Evolutionary conservation across 2,888 invertebrate genomes (phyloP).

Genomic region (Pterobdella sp.): DNA sequence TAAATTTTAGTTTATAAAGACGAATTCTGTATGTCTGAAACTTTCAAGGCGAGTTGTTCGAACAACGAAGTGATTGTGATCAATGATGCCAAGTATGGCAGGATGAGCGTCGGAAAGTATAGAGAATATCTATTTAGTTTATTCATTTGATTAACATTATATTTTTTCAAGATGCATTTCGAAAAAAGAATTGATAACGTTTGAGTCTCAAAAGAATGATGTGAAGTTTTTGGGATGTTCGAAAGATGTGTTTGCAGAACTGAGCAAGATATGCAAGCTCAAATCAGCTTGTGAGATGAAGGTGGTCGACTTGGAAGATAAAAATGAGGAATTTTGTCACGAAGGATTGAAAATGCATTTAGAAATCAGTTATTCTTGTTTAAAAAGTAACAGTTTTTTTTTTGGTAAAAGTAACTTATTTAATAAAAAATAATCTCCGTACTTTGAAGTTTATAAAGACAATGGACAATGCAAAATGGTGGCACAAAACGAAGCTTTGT

Average conservation of each 20-base stretch:
- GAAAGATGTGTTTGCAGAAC: slow-evolving; percentile 19
- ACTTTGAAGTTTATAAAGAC: slow-evolving; percentile 14
- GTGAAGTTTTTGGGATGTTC: slow-evolving; percentile 25
- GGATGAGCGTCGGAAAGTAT: too few species aligned
- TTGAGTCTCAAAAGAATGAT: slow-evolving; percentile 13
- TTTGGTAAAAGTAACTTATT: too few species aligned
- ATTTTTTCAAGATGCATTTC: slow-evolving; percentile 22
- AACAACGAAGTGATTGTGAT: too few species aligned
- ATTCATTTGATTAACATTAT: too few species aligned
- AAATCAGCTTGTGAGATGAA: slow-evolving; percentile 12
- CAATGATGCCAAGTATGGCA: too few species aligned
- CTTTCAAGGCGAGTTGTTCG: too few species aligned
- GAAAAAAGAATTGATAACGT: slow-evolving; percentile 7
- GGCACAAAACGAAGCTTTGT: background rate
- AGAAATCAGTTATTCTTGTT: slow-evolving; percentile 25
- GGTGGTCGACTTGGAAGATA: slow-evolving; percentile 14
- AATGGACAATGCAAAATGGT: background rate
- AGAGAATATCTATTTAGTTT: too few species aligned
- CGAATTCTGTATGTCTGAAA: too few species aligned
- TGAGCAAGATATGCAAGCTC: slow-evolving; percentile 21
- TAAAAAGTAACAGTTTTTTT: slow-evolving; percentile 22
- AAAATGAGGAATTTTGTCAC: slow-evolving; percentile 18
- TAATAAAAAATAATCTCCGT: too few species aligned
- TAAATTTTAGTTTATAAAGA: too few species aligned
- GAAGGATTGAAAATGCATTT: slow-evolving; percentile 25